Base-by-base conservation (phyloP, 2,888 invertebrate species). In the Hypena proboscidalis region DNA sequence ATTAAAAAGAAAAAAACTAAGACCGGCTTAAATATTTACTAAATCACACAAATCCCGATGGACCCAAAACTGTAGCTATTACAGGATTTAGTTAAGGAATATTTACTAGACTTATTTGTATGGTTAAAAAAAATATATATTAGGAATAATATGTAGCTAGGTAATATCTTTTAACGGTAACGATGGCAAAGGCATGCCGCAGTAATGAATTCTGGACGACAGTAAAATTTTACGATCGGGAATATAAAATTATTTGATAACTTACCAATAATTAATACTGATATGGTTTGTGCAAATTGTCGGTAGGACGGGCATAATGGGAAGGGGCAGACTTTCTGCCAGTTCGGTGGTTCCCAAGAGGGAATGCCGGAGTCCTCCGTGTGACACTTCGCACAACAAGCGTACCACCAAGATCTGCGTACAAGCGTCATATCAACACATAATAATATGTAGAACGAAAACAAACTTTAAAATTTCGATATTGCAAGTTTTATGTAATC, bases 301-400 rank as follows among this genome's bases (percentile, higher is more conserved):
- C 97, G 92, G 83, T 95, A 96, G 0, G 96, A 94, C 13, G 97
- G 97, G 72, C 97, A 97, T 75, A 97, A 93, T 10, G 97, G 97
- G 70, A 95, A 95, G 0, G 97, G 97, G 77, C 96, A 97, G 69
- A 96, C 79, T 79, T 93, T 94, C 68, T 94, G 94, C 96, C 96
- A 97, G 62, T 94, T 90, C 0, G 94, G 92, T 8, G 97, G 97
- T 77, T 96, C 95, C 97, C 97, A 97, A 9, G 96, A 94, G 14
- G 95, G 93, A 66, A 92, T 90, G 26, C 92, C 93, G 77, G 92
- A 90, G 38, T 96, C 95, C 86, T 94, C 94, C 64, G 93, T 92
- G 62, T 95, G 93, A 84, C 96, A 97, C 87, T 95, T 94, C 38
- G 94, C 86, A 77, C 97, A 97, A 78, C 96, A 95, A 45, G 94